Conservation (phyloP, 2,113 vertebrate species). For the Pycnonotus jocosus region DNA sequence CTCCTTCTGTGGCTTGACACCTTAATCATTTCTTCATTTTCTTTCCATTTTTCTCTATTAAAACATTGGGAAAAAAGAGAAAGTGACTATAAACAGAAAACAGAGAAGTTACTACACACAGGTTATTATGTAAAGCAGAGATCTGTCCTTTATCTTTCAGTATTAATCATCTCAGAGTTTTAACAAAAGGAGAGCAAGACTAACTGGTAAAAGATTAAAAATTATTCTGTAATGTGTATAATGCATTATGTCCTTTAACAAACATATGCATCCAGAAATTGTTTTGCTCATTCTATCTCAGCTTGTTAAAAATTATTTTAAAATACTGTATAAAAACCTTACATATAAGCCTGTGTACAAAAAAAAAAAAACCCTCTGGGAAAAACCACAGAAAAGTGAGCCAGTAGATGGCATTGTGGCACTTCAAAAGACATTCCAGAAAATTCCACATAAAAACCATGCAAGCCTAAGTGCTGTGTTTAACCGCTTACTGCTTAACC, state of each 20-base stretch:
- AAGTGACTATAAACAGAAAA: background rate
- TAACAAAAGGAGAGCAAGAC: background rate
- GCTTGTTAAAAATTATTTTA: background rate
- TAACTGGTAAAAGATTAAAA: background rate
- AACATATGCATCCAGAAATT: background rate
- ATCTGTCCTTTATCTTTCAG: background rate
- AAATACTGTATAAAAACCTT: background rate
- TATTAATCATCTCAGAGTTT: background rate
- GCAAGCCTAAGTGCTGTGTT: slow-evolving; percentile 29
- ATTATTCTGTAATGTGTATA: background rate
- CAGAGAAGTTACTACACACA: background rate
- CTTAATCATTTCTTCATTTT: background rate
- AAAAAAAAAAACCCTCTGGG: background rate
- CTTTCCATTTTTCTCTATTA: background rate
- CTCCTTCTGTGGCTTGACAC: background rate
- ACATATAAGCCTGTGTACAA: background rate
- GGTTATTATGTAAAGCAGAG: background rate
- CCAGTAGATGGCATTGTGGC: slow-evolving; percentile 74
- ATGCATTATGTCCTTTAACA: background rate
- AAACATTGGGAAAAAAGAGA: background rate
- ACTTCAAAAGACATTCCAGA: slow-evolving; percentile 47
- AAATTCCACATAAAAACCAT: background rate
- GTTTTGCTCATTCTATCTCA: background rate
- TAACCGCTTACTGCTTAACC: slow-evolving; percentile 64
- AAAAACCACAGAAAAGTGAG: background rate